Base-by-base conservation (phyloP, 2,797 vertebrate genomes). In the Microtus obscurus region DNA sequence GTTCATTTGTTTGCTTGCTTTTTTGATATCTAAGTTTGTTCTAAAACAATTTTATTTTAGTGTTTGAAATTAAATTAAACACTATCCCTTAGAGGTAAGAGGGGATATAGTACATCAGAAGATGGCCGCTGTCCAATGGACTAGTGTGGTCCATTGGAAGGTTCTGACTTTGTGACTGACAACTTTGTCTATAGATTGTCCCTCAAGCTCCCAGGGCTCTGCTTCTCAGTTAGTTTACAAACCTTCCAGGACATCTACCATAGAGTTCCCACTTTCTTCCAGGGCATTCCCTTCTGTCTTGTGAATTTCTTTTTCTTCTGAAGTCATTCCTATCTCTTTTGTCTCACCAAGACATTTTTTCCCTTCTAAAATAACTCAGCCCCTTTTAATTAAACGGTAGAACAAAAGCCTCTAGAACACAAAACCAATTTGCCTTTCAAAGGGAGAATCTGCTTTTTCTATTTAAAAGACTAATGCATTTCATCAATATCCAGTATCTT, bases 31-130 rank as follows among this genome's bases (percentile, higher is more conserved):
- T 23, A 85, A 67, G 82, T 93, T 82, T 86, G 6, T 81, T 87
- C 43, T 63, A 51, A 83, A 91, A 69, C 27, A 71, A 48, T 27
- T 87, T 87, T 34, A 82, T 89, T 76, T 78, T 40, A 48, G 71
- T 90, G 86, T 95, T 81, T 34, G 65, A 86, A 82, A 83, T 61
- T 56, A 76, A 92, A 43, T 59, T 73, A 87, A 83, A 37, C 11
- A 12, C 48, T 73, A 6, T 81, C 34, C 19, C 19, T 89, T 82
- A 37, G 27, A 86, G 17, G 78, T 91, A 73, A 74, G 48, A 93
- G 11, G 25, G 25, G 2, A 37, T 86, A 21, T 10, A 11, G 23
- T 11, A 59, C 5, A 23, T 91, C 29, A 25, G 48, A 88, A 89
- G 34, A 78, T 40, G 59, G 5, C 27, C 51, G 4, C 23, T 48